Evolutionary conservation across 2,888 invertebrate genomes (phyloP).

Genomic region (Alsophila aescularia): DNA sequence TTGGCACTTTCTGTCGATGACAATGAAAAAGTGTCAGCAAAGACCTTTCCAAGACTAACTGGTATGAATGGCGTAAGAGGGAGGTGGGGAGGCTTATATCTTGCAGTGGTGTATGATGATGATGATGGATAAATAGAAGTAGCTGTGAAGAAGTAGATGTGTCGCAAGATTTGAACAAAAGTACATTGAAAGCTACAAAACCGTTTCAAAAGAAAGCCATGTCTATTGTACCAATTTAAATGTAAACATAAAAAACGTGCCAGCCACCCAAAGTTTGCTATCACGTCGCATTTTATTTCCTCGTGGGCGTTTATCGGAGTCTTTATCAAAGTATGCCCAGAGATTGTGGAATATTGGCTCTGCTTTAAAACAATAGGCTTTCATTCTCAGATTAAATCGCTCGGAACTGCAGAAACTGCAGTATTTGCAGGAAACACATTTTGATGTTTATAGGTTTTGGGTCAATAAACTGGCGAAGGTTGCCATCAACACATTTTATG

Average conservation of each 20-base stretch:
- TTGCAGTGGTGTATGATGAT: no score
- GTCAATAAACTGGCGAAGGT: slow-evolving; percentile 40
- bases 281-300: slow-evolving; percentile 64
- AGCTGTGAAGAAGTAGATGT: no score
- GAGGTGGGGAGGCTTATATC: no score
- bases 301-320: slow-evolving; percentile 64
- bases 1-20: no score
- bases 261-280: slow-evolving; percentile 40
- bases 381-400: slow-evolving; percentile 30
- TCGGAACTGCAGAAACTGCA: slow-evolving; percentile 31
- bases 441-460: slow-evolving; percentile 47
- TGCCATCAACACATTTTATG: slow-evolving; percentile 20
- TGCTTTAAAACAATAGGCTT: slow-evolving; percentile 43
- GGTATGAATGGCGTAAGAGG: no score
- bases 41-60: no score
- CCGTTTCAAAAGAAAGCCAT: no score
- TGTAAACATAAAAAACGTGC: slow-evolving; percentile 39
- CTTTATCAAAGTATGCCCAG: slow-evolving; percentile 63
- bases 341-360: slow-evolving; percentile 49
- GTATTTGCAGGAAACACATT: slow-evolving; percentile 44
- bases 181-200: no score
- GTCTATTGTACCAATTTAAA: slow-evolving; percentile 8
- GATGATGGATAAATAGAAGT: no score
- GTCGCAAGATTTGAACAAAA: no score
- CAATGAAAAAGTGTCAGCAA: no score